These are phyloP conservation scores for Corythornis madagascariensis DNA, from an alignment of 2,113 vertebrate genomes.

Conservation along the genomic window DNA sequence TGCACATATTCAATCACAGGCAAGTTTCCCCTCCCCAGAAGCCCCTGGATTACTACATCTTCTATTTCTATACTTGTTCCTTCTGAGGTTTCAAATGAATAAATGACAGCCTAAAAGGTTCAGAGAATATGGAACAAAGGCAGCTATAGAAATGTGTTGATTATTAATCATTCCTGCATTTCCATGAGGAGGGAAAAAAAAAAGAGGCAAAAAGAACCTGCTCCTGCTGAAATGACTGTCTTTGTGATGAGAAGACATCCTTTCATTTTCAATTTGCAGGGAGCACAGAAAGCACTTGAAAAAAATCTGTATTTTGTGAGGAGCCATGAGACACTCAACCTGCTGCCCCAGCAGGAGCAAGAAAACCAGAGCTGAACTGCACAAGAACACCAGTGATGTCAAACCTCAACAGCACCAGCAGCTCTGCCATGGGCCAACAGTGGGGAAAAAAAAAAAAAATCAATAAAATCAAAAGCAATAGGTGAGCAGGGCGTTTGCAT, in stretches of 20 bases:
- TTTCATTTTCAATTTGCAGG: background rate
- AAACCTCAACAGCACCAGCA: accelerated
- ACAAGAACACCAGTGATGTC: accelerated
- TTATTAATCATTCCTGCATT: constrained; percentile 49
- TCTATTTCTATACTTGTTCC: constrained; percentile 29
- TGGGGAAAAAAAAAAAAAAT: background rate
- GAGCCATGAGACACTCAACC: background rate
- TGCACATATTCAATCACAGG: background rate
- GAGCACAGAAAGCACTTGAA: background rate
- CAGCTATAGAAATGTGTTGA: constrained; percentile 12
- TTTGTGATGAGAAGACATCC: background rate
- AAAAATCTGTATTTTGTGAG: background rate
- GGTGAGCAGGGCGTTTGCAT: background rate
- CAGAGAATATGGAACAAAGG: constrained; percentile 56
- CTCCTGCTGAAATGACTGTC: background rate
- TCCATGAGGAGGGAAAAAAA: background rate
- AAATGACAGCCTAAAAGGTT: constrained; percentile 40
- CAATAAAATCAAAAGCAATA: too few species aligned
- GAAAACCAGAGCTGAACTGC: background rate
- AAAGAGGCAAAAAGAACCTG: background rate
- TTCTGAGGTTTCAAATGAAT: constrained; percentile 21
- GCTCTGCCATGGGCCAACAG: background rate
- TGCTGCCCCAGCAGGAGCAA: background rate
- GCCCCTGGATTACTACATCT: background rate
- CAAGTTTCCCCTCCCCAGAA: background rate